phyloP scores from a whole-genome alignment of 1,140 invertebrate genomes.

The Caerostris extrusa region DNA sequence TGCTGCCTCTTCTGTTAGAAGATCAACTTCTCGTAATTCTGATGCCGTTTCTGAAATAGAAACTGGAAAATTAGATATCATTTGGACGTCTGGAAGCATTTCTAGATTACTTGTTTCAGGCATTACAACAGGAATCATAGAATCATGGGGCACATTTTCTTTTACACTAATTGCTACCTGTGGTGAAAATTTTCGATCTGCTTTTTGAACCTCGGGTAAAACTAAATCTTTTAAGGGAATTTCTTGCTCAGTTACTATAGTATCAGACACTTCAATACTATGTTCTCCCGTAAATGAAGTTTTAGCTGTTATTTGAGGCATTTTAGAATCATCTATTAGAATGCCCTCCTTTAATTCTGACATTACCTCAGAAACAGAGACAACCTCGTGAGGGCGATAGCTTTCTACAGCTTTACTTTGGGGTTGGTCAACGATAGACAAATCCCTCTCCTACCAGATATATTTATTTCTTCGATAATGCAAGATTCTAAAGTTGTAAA shows the following conservation, averaged over 20 bases:
- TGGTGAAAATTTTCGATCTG: constrained; percentile 28
- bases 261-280: constrained; percentile 82
- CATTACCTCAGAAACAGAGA: constrained; percentile 83
- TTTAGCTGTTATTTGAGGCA: constrained; percentile 82
- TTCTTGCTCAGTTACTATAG: constrained; percentile 69
- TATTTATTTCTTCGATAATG: constrained; percentile 81
- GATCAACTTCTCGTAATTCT: constrained; percentile 71
- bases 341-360: constrained; percentile 83
- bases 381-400: constrained; percentile 82
- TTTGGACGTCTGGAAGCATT: constrained; percentile 47
- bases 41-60: constrained; percentile 78
- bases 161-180: constrained; percentile 39
- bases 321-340: constrained; percentile 80
- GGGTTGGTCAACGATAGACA: constrained; percentile 79
- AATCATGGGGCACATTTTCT: constrained; percentile 35
- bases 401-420: constrained; percentile 82
- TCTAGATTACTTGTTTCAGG: constrained; percentile 43
- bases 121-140: constrained; percentile 23
- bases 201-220: constrained; percentile 35
- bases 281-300: constrained; percentile 82
- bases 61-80: constrained; percentile 77
- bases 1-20: neutral
- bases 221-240: constrained; percentile 43
- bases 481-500: constrained; percentile 55
- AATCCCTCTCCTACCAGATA: constrained; percentile 82